Conservation (phyloP, 2,888 invertebrate species). For the Drosophila tripunctata region DNA sequence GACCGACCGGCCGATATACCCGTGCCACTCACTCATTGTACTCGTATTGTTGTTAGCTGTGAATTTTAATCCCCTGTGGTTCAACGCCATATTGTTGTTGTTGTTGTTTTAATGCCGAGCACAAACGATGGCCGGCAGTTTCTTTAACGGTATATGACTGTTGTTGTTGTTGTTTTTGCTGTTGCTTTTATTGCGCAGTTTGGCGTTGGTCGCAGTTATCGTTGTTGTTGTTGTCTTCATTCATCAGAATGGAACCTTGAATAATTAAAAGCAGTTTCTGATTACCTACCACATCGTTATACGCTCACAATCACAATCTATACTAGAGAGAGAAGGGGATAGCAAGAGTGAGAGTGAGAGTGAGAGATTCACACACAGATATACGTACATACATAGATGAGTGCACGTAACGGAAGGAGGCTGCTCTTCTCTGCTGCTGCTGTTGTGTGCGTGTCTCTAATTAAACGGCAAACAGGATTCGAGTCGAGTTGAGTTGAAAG, state of each 20-base stretch:
- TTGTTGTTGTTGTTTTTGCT: slow-evolving; percentile 41
- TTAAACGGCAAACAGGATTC: slow-evolving; percentile 80
- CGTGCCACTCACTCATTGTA: slow-evolving; percentile 29
- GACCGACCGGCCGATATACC: slow-evolving; percentile 30
- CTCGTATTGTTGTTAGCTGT: slow-evolving; percentile 61
- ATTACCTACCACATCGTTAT: slow-evolving; percentile 83
- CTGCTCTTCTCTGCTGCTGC: slow-evolving; percentile 37
- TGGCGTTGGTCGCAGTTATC: slow-evolving; percentile 52
- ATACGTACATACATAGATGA: slow-evolving; percentile 39
- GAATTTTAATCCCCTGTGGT: slow-evolving; percentile 65
- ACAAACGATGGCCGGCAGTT: slow-evolving; percentile 62
- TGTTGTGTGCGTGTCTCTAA: slow-evolving; percentile 75
- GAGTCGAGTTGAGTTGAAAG: slow-evolving; percentile 80
- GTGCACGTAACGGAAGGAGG: slow-evolving; percentile 71
- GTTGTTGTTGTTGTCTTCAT: slow-evolving; percentile 79
- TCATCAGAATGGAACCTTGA: slow-evolving; percentile 84
- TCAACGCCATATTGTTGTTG: slow-evolving; percentile 36
- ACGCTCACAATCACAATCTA: slow-evolving; percentile 70
- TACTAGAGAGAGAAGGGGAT: too few relatives aligned
- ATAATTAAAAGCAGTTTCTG: slow-evolving; percentile 84
- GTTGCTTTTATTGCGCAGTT: slow-evolving; percentile 59
- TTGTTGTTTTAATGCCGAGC: slow-evolving; percentile 63
- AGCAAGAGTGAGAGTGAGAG: too few relatives aligned
- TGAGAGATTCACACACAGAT: too few relatives aligned
- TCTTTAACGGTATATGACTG: slow-evolving; percentile 59